phyloP scores from a whole-genome alignment of 1,140 invertebrate species.

The Lordiphosa collinella region DNA sequence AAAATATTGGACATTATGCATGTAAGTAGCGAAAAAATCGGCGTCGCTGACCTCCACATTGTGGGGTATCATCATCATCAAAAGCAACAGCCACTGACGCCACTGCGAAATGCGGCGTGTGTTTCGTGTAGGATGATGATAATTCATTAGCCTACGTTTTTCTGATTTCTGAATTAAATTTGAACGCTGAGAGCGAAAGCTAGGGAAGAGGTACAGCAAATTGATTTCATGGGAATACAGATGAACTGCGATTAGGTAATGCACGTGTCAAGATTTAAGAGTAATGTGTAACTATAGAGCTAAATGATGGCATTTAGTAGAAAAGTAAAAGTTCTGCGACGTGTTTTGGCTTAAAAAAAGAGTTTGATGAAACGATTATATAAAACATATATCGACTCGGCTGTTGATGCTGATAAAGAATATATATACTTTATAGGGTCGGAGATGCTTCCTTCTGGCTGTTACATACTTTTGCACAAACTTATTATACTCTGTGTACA shows the following conservation, averaged over 20 bases:
- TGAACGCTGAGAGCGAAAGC: constrained; percentile 3
- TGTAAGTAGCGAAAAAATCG: constrained; percentile 2
- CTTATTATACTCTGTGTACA: no score
- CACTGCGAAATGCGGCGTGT: constrained; percentile 18
- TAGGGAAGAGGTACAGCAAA: constrained; percentile 34
- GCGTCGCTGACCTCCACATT: constrained; percentile 8
- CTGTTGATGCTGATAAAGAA: no score
- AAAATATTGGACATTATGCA: constrained; percentile 1
- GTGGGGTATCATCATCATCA: neutral
- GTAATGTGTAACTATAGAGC: neutral
- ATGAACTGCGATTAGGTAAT: constrained; percentile 3
- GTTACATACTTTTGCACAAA: no score
- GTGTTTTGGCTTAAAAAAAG: no score
- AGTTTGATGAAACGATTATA: no score
- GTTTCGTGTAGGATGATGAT: constrained; percentile 22
- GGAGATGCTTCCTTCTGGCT: no score
- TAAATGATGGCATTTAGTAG: neutral
- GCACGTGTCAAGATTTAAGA: constrained; percentile 23
- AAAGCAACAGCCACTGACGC: neutral
- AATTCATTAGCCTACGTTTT: constrained; percentile 34
- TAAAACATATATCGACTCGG: no score
- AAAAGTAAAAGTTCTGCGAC: no score
- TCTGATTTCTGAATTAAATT: constrained; percentile 1
- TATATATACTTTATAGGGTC: no score
- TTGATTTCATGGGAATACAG: constrained; percentile 46